phyloP scores from a whole-genome alignment of 35 echinoderm and acorn worm species.

The Chiridota heheva region DNA sequence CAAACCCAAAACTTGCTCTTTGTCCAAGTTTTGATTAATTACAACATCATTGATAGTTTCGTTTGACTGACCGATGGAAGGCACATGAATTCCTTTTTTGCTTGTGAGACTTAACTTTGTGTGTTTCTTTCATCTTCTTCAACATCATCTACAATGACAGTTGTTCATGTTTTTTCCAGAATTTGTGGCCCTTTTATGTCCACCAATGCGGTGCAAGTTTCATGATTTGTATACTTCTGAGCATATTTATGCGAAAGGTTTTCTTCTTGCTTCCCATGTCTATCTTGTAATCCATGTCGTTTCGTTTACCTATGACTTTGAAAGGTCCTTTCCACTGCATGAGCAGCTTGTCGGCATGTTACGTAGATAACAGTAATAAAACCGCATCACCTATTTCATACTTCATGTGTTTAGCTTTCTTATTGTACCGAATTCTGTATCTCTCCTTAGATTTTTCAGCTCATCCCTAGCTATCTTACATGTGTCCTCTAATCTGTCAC shows the following conservation, averaged over 20 bases:
- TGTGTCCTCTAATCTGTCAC: slow-evolving; percentile 1
- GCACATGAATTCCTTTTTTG: slow-evolving; percentile 13
- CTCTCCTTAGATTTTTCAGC: slow-evolving; percentile 6
- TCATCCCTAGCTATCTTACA: slow-evolving; percentile 10
- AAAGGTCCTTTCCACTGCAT: slow-evolving; percentile 56
- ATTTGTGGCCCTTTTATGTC: neutral
- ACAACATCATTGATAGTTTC: slow-evolving; percentile 20
- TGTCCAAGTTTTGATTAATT: slow-evolving; percentile 1
- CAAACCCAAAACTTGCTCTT: neutral
- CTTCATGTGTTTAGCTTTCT: slow-evolving; percentile 4
- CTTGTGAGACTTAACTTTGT: neutral
- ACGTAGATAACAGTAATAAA: slow-evolving; percentile 15
- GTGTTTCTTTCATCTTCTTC: neutral
- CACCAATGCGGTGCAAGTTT: neutral
- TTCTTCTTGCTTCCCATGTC: slow-evolving; percentile 12
- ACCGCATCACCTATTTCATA: slow-evolving; percentile 30
- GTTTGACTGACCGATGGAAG: neutral
- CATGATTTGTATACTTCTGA: slow-evolving; percentile 11
- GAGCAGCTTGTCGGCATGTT: slow-evolving; percentile 22
- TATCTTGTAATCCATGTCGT: slow-evolving; percentile 42
- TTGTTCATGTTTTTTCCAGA: neutral
- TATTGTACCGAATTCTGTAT: slow-evolving; percentile 28
- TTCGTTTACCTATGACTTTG: slow-evolving; percentile 7
- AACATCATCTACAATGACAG: slow-evolving; percentile 11
- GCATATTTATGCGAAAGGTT: slow-evolving; percentile 43